Base-by-base conservation (phyloP, 2,888 invertebrate species). In the Lithophane socia region DNA sequence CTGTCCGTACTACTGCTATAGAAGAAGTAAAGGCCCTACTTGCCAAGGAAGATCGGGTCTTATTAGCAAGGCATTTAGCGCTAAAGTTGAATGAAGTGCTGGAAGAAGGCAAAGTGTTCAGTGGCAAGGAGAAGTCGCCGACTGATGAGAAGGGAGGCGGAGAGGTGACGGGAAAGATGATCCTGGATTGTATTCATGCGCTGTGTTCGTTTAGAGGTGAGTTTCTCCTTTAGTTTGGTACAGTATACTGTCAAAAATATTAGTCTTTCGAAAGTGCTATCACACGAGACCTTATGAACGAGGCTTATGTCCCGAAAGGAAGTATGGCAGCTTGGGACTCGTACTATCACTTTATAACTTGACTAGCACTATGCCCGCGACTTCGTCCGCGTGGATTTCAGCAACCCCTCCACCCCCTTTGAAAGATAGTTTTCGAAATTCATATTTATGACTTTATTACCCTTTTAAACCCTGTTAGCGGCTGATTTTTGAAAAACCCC, bases 21-120 rank as follows among this genome's bases (percentile, higher is more conserved):
- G 93, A 95, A 0, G 95, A 98, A 73, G 96, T 98, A 0, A 97
- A 97, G 85, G 95, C 97, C 65, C 96, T 99, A 66, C 95, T 98
- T 3, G 96, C 95, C 13, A 95, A 97, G 24, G 93, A 97, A 52
- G 97, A 97, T 47, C 97, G 98, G 24, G 97, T 98, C 8, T 92
- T 95, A 63, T 95, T 98, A 67, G 97, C 98, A 0, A 97, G 97
- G 88, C 93, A 97, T 65, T 94, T 99, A 77, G 93, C 98, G 58
- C 91, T 94, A 21, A 98, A 98, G 91, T 97, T 98, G 85, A 97
- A 97, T 72, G 97, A 96, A 83, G 97, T 98, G 85, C 94, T 99
- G 72, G 97, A 97, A 52, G 97, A 97, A n/a, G 96, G 97, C 0
- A 98, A 98, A 93, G 89, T 94, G 74, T 92, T 95, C 69, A 80